Base-by-base conservation (phyloP, 2,113 vertebrate species). In the Neodontobutis hainanensis region DNA sequence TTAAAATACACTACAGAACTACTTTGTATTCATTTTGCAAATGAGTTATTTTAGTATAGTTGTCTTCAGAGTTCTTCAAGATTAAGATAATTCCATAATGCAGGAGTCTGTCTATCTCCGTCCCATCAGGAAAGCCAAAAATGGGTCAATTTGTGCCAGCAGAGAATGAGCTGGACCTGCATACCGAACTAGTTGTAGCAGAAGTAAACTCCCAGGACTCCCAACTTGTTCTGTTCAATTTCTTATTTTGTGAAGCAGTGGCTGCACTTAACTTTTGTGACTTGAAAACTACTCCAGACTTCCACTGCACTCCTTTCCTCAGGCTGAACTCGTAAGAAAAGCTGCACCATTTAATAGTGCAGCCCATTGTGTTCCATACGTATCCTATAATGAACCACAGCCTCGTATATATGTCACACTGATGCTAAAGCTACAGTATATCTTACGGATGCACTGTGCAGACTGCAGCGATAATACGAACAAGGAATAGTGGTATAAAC, bases 231-330 rank as follows among this genome's bases (percentile, higher is more conserved):
- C 34, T 12, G 32, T n/a, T 34, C 14, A 46, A 46, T 46, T 46
- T 46, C 38, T 5, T 40, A 40, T 40, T 40, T 40, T 8, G 52
- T 8, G 14, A 38, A 55, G 36, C 52, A 11, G 43, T 11, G n/a
- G 62, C 61, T 27, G 4, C 55, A 73, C 35, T 62, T 16, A 50
- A n/a, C 36, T 68, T 11, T 62, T 67, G 40, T 35, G 38, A 63
- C 11, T 72, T 48, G 52, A 58, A 61, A 57, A 4, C 19, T 61
- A 12, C 34, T 48, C 27, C 46, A 40, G 40, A 58, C 27, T 47
- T 61, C 19, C 11, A 43, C 6, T 45, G 53, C 14, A 46, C 49
- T 35, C 32, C 59, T 50, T 32, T 51, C 32, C 46, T 14, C 2
- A 27, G 19, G 47, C 44, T 61, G 45, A 66, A 27, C 5, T 34